phyloP scores from a whole-genome alignment of 2,888 invertebrate genomes.

The Diarsia dahlii region DNA sequence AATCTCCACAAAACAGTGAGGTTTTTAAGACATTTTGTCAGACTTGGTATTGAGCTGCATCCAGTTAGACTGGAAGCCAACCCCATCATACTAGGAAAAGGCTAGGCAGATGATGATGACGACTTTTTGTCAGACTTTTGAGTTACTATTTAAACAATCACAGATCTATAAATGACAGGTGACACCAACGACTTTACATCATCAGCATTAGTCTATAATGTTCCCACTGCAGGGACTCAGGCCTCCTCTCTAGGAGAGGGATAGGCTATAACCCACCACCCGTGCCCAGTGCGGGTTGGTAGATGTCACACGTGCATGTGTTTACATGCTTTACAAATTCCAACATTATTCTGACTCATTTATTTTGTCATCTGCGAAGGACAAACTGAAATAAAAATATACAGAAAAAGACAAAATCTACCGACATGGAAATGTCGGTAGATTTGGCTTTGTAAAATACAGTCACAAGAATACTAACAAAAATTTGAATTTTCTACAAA shows the following conservation, averaged over 20 bases:
- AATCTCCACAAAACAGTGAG: not conserved
- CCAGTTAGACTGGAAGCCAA: too few species aligned
- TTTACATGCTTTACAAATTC: not conserved
- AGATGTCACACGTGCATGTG: too few species aligned
- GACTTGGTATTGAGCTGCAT: too few species aligned
- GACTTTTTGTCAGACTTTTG: not conserved
- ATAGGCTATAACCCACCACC: too few species aligned
- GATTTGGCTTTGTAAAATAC: not conserved
- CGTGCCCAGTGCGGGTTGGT: too few species aligned
- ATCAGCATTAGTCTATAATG: too few species aligned
- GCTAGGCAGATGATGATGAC: too few species aligned
- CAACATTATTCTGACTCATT: not conserved
- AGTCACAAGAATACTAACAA: not conserved
- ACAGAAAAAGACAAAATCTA: not conserved
- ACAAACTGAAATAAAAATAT: not conserved
- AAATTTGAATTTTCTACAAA: not conserved
- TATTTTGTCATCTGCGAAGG: not conserved
- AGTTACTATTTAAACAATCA: not conserved
- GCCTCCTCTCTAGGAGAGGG: too few species aligned
- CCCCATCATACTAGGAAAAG: too few species aligned
- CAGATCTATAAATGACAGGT: not conserved
- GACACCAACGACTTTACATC: not conserved
- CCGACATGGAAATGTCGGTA: not conserved
- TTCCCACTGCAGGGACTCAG: too few species aligned
- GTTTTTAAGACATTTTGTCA: too few species aligned